Evolutionary conservation across 2,113 vertebrate genomes (phyloP), one percentile per base, ranked within the genome.

Genomic region (Hypocryptadius cinnamomeus): DNA sequence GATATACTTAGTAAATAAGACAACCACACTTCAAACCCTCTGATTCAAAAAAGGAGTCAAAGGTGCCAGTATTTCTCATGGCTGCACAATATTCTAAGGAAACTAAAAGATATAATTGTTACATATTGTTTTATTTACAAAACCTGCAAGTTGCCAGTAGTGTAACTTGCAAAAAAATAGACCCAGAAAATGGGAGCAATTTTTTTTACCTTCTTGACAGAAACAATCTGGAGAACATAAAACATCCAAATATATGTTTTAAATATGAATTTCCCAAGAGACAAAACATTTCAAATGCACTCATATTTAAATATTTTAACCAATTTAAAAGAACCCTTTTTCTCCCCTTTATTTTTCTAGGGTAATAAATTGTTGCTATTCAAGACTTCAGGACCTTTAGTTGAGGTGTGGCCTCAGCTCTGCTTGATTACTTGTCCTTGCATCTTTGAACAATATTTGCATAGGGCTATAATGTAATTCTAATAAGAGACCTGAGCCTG

Each of bases 161-260:
- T 21, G 40, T 13, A 63, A 74, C 24, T 68, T 64, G 45, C 37
- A 22, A 56, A 87, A 84, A 73, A 69, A 92, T 53, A 45, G 91
- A 25, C 50, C 60, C 28, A 39, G 35, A 85, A 82, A 70, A 44
- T 7, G 76, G 70, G 61, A 12, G 13, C n/a, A 31, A 24, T 66
- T 68, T 84, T 68, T 73, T 57, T 60, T 25, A 63, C 27, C 72
- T 94, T 69, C 50, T 96, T 80, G 45, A 60, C 21, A 44, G 48
- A 31, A 89, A n/a, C 2, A 2, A 53, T 72, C 37, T 84, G 66
- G 42, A 93, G 60, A 85, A 86, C 63, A 37, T 54, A 78, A 79
- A 79, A 95, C 88, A 96, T 66, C 57, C 61, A 77, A 65, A 53
- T 79, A 87, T 20, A 22, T 94, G 80, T 89, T 90, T 80, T 89